Evolutionary conservation across 2,797 vertebrate species (phyloP).

Genomic region (Neosilurus mollespiculum): DNA sequence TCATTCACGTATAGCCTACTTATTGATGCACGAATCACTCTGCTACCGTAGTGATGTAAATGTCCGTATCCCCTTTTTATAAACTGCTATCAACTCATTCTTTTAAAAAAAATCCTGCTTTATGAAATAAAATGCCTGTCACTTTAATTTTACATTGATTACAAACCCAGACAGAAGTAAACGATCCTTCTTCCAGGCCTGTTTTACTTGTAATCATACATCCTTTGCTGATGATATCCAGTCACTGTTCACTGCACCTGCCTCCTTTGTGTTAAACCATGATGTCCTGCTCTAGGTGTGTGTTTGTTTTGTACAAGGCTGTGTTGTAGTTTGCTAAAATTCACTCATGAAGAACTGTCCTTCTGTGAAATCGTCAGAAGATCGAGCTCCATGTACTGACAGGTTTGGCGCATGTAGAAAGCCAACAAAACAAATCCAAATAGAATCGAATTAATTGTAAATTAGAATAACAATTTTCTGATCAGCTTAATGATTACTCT

Average conservation of each 20-base stretch:
- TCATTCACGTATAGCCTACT: not conserved
- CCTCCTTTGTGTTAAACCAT: not conserved
- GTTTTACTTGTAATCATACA: not conserved
- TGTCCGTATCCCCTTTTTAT: not conserved
- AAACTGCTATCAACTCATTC: not conserved
- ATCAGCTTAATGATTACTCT: not conserved
- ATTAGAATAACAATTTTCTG: not conserved
- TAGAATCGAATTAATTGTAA: not conserved
- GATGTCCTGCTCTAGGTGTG: not conserved
- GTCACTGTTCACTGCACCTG: not conserved
- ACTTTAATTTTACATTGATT: not conserved
- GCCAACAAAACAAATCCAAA: not conserved
- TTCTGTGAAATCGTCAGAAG: not conserved
- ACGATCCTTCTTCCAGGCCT: not conserved
- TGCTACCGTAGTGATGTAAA: not conserved
- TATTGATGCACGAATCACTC: not conserved
- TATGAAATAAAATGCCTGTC: not conserved
- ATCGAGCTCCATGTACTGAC: not conserved
- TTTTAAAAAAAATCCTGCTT: not conserved
- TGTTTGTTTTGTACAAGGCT: not conserved
- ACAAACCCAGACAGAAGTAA: not conserved
- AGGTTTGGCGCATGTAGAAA: not conserved
- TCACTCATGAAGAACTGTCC: not conserved
- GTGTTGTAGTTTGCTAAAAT: slow-evolving; percentile 4
- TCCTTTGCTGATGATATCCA: not conserved